Conservation (phyloP, 2,797 vertebrate genomes). For the Cyprinella venusta region DNA sequence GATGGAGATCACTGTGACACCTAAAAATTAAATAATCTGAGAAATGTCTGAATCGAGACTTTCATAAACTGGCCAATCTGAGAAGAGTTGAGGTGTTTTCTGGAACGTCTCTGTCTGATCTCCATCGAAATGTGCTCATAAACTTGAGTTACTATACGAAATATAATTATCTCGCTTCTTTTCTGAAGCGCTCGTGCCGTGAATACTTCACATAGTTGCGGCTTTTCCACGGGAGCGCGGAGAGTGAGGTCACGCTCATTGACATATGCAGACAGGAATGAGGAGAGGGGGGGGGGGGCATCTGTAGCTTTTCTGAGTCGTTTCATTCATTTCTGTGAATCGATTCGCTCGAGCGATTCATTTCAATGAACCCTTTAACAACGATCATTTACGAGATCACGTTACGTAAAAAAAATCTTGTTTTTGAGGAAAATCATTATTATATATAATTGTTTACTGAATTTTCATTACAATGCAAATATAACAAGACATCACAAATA, state of each 20-base stretch:
- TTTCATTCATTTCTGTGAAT: background rate
- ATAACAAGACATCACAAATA: too few species aligned
- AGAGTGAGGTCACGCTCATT: constrained; percentile 2
- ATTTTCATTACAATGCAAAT: too few species aligned
- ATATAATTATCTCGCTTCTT: background rate
- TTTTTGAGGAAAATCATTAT: background rate
- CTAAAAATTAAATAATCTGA: background rate
- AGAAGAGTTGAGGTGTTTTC: background rate
- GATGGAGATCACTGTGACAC: background rate
- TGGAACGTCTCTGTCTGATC: background rate
- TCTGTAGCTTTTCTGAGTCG: background rate
- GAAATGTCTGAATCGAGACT: background rate
- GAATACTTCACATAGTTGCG: constrained; percentile 31
- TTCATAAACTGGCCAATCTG: background rate
- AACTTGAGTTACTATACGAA: background rate
- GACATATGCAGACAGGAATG: constrained; percentile 22
- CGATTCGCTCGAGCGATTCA: background rate
- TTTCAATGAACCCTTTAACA: background rate
- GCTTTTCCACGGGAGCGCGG: constrained; percentile 20
- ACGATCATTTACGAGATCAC: background rate
- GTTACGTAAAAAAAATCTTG: background rate
- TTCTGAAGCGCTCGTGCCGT: background rate
- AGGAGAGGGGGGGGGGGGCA: background rate
- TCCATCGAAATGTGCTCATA: background rate
- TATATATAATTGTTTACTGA: too few species aligned